Percentiles rank a stretch among this genome's conserved stretches.
Evolutionary conservation across 2,888 invertebrate genomes (phyloP).

Genomic region (Miltochrista miniata): DNA sequence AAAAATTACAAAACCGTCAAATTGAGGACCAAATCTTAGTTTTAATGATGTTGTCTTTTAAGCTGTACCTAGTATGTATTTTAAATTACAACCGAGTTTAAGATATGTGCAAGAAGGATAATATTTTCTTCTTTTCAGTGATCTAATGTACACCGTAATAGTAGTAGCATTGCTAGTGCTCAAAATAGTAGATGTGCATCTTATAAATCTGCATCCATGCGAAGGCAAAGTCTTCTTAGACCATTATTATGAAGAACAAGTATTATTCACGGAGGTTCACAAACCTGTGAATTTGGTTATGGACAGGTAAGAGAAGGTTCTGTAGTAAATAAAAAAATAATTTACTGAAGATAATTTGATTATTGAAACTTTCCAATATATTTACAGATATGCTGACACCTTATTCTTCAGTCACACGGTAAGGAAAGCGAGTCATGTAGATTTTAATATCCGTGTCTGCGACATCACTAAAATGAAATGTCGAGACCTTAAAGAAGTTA

Average conservation of each 20-base stretch:
- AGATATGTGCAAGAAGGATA: too few species aligned
- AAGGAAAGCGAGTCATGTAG: neutral
- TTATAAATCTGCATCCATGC: neutral
- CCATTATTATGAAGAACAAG: conserved; percentile 4
- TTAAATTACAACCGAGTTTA: too few species aligned
- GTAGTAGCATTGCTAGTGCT: neutral
- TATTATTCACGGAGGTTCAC: conserved; percentile 2
- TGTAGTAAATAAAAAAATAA: too few species aligned
- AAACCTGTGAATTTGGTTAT: conserved; percentile 4
- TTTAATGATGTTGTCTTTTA: too few species aligned
- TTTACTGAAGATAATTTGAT: too few species aligned
- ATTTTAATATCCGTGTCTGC: conserved; percentile 3
- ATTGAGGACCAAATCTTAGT: too few species aligned
- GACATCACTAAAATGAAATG: conserved; percentile 1
- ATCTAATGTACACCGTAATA: neutral
- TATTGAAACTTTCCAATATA: too few species aligned
- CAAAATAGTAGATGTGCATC: neutral
- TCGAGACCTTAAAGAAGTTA: neutral
- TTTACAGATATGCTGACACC: neutral
- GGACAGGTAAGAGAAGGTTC: neutral
- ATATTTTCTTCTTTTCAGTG: too few species aligned
- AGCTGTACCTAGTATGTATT: too few species aligned
- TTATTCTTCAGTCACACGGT: conserved; percentile 11
- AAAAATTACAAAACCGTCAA: too few species aligned
- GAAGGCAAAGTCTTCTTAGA: conserved; percentile 5